These are phyloP conservation scores for Lydus trimaculatus DNA, from an alignment of 2,888 invertebrate species.

Conservation along the genomic window DNA sequence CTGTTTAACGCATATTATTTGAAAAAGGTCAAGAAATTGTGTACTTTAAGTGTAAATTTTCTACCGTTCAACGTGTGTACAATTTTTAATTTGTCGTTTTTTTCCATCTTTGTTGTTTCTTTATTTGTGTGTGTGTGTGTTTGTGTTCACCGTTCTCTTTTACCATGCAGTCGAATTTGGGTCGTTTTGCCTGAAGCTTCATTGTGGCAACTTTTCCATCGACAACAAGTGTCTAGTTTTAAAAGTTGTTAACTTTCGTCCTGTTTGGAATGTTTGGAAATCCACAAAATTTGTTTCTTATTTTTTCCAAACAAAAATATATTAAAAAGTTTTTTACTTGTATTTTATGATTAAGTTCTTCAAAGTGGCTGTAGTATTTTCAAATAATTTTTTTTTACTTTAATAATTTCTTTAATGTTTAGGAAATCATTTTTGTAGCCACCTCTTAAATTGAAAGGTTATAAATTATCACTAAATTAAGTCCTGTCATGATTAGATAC, in stretches of 20 bases:
- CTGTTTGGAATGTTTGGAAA: slow-evolving; percentile 23
- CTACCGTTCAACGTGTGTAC: neutral
- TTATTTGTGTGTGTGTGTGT: neutral
- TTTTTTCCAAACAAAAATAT: too few relatives aligned
- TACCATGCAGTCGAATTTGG: neutral
- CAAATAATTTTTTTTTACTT: too few relatives aligned
- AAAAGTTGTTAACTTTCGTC: slow-evolving; percentile 11
- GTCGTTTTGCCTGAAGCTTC: neutral
- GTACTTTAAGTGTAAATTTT: neutral
- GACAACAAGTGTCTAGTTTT: slow-evolving; percentile 22
- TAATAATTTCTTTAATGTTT: too few relatives aligned
- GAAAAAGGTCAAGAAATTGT: neutral
- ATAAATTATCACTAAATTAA: too few relatives aligned
- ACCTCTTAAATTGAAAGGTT: too few relatives aligned
- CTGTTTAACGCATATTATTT: neutral
- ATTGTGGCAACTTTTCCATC: neutral
- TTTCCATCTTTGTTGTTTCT: neutral
- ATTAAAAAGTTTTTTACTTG: too few relatives aligned
- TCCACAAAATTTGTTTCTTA: too few relatives aligned
- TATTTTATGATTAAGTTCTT: too few relatives aligned
- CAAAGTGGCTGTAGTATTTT: too few relatives aligned
- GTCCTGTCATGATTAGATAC: too few relatives aligned
- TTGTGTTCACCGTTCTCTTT: neutral
- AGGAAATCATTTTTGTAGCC: too few relatives aligned
- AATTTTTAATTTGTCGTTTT: neutral